These are phyloP conservation scores for Bucorvus abyssinicus DNA, from an alignment of 2,797 vertebrate species.

Conservation along the genomic window DNA sequence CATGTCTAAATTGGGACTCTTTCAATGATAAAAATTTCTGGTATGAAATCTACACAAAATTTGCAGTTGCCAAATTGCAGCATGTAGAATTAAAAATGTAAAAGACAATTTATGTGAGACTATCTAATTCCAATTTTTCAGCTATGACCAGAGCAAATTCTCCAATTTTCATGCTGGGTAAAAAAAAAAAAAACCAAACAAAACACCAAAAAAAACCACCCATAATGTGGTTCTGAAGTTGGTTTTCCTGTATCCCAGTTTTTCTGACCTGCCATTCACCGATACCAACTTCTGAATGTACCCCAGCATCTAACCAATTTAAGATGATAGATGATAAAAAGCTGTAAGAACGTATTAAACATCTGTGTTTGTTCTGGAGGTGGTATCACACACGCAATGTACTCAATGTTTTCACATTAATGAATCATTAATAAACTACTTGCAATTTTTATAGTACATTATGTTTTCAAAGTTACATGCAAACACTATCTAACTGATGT, in stretches of 20 bases:
- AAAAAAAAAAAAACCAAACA: neutral
- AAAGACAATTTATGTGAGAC: neutral
- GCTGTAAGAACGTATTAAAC: neutral
- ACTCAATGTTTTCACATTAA: neutral
- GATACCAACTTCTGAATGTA: neutral
- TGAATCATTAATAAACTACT: neutral
- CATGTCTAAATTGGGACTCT: neutral
- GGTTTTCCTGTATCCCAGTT: neutral
- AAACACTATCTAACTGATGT: neutral
- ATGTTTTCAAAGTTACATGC: neutral
- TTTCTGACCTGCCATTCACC: neutral
- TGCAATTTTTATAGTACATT: neutral
- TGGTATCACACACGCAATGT: accelerated
- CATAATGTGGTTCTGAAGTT: neutral
- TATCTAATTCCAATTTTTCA: neutral
- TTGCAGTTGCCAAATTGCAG: neutral
- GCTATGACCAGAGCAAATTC: neutral
- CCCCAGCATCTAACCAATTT: neutral
- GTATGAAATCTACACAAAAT: neutral
- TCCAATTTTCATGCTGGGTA: neutral
- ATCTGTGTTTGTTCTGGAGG: neutral
- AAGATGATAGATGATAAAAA: neutral
- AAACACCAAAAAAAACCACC: neutral
- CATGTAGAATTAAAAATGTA: neutral
- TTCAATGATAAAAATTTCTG: neutral